phyloP scores from a whole-genome alignment of 2,888 invertebrate species.

The Sycophila texana region DNA sequence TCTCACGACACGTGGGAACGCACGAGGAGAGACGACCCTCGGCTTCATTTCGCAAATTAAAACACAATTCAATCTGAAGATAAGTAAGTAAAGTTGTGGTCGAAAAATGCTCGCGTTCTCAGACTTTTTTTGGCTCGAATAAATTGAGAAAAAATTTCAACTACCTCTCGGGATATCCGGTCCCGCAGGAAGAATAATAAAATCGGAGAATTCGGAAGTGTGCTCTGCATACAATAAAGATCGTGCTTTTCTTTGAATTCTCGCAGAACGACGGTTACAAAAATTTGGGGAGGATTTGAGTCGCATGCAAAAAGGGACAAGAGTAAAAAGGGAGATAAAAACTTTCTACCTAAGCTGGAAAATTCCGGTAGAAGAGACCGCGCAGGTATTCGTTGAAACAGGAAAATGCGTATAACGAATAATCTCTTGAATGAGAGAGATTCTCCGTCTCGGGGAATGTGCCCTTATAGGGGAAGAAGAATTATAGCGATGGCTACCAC shows the following conservation, averaged over 20 bases:
- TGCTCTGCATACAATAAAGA: neutral
- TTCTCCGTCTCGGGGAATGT: slow-evolving; percentile 2
- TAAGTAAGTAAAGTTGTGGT: neutral
- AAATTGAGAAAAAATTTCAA: no score
- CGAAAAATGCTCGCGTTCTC: slow-evolving; percentile 9
- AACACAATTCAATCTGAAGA: slow-evolving; percentile 45
- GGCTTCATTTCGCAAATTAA: slow-evolving; percentile 52
- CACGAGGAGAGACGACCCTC: slow-evolving; percentile 32
- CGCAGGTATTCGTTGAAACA: slow-evolving; percentile 37
- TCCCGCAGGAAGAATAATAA: neutral
- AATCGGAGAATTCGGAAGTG: slow-evolving; percentile 29
- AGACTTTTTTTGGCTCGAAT: neutral
- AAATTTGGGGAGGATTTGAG: slow-evolving; percentile 3
- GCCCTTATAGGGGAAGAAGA: slow-evolving; percentile 40
- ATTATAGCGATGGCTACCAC: slow-evolving; percentile 46
- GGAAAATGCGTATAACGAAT: slow-evolving; percentile 5
- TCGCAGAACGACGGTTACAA: slow-evolving; percentile 14
- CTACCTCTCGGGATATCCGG: no score
- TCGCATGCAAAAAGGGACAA: neutral
- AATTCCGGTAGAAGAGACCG: slow-evolving; percentile 56
- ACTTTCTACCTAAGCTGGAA: slow-evolving; percentile 16
- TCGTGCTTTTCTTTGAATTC: neutral
- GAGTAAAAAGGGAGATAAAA: slow-evolving; percentile 12
- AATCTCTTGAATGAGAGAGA: slow-evolving; percentile 7
- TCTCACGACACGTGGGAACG: slow-evolving; percentile 58